phyloP scores from a whole-genome alignment of 2,797 vertebrate species.

The Etheostoma perlongum region DNA sequence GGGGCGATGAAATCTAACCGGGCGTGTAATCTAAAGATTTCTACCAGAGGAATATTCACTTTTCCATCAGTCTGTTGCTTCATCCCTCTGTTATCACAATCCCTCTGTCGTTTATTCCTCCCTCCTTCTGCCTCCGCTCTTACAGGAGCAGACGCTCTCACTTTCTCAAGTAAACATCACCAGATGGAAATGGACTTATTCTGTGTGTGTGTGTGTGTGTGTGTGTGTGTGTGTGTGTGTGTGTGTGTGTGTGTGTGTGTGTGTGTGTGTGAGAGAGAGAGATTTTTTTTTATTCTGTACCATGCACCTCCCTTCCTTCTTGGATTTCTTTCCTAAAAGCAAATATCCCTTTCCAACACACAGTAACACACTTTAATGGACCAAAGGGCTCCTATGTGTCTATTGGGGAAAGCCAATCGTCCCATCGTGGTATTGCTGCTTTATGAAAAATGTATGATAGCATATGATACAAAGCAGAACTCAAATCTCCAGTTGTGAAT shows the following conservation, averaged over 20 bases:
- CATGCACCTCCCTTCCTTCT: conserved; percentile 22
- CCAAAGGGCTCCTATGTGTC: conserved; percentile 69
- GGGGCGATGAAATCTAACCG: conserved; percentile 72
- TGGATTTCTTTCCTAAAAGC: conserved; percentile 61
- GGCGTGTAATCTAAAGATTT: conserved; percentile 74
- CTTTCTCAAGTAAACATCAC: conserved; percentile 73
- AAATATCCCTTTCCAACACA: conserved; percentile 53
- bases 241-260: conserved; percentile 15
- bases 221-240: conserved; percentile 22
- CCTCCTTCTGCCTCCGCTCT: conserved; percentile 34
- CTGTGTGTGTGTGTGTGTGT: conserved; percentile 36
- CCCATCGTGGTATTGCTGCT: conserved; percentile 57
- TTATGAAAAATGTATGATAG: conserved; percentile 85
- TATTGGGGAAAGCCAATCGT: conserved; percentile 51
- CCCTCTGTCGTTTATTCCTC: conserved; percentile 43
- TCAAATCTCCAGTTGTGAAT: conserved; percentile 73
- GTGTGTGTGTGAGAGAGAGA: not conserved
- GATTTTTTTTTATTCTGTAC: conserved; percentile 38
- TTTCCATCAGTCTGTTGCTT: conserved; percentile 65
- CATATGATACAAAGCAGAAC: conserved; percentile 79
- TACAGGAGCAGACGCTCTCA: conserved; percentile 56
- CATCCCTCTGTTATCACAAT: conserved; percentile 52
- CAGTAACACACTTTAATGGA: conserved; percentile 69
- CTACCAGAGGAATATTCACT: conserved; percentile 76
- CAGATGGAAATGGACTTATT: conserved; percentile 74